These are phyloP conservation scores for Gila robusta DNA, from an alignment of 2,797 vertebrate genomes.

Conservation along the genomic window DNA sequence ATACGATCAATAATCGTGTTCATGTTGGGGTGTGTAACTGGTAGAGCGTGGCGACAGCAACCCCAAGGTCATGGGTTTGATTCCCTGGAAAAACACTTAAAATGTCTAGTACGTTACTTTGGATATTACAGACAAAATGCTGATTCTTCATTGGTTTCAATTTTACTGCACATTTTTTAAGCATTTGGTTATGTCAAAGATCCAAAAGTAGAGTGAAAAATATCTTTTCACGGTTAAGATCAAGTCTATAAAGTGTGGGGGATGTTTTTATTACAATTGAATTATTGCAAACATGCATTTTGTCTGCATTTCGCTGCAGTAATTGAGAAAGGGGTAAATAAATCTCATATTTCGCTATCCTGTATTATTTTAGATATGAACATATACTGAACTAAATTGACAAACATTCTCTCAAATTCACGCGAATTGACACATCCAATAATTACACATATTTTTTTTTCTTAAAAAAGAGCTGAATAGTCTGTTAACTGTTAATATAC, in stretches of 20 bases:
- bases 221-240: background rate
- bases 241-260: background rate
- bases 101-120: background rate
- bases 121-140: background rate
- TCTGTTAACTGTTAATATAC: background rate
- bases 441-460: background rate
- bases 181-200: background rate
- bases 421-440: background rate
- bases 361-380: background rate
- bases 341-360: background rate
- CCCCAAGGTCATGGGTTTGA: conserved; percentile 6
- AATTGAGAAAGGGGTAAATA: background rate
- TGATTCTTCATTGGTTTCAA: background rate
- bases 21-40: background rate
- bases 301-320: background rate
- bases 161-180: background rate
- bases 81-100: background rate
- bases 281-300: background rate
- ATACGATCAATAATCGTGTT: background rate
- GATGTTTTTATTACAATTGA: background rate
- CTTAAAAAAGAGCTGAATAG: background rate
- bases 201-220: background rate
- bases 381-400: background rate
- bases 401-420: background rate
- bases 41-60: background rate